Evolutionary conservation across 2,888 invertebrate species (phyloP), one percentile per base, ranked within the genome.

Genomic region (Xanthorhoe designata): DNA sequence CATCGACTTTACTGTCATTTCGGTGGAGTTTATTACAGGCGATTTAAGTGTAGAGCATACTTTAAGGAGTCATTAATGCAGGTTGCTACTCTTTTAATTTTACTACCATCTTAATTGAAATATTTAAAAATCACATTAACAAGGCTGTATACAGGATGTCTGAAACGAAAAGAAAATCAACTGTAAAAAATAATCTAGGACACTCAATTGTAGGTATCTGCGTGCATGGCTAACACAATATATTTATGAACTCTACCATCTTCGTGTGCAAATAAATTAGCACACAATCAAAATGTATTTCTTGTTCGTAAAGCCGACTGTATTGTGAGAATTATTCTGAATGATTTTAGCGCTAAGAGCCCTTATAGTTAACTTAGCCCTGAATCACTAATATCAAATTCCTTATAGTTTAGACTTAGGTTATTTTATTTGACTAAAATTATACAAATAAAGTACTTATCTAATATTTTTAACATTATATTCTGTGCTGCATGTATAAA

Each of bases 1-100:
- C 87, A 69, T 68, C 64, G 66, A 64, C 68, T 68, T 65, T 51
- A 64, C 67, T 68, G 67, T 70, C 68, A 63, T 71, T 68, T 66
- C 45, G 58, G 64, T 29, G 45, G 57, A 32, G 61, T 58, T 61
- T 57, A 69, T 69, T 62, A 58, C 53, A 53, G 55, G 42, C 57
- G 47, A 59, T 59, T 57, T 64, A 53, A 45, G 55, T 49, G 51
- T 61, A 58, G 42, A 66, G 54, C 49, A 63, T 55, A 55, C 53
- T 62, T 65, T 64, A 56, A 52, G 52, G 59, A 59, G 55, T 58
- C 51, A 60, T 65, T 62, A 62, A 54, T 38, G 32, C 56, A 59
- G 58, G 53, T 58, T 57, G 56, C 65, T 60, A 45, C 58, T 61
- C 24, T 42, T 52, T 52, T 50, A 58, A 62, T 54, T 66, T 52